Evolutionary conservation across 2,797 vertebrate genomes (phyloP).

Genomic region (Gobionotothen gibberifrons): DNA sequence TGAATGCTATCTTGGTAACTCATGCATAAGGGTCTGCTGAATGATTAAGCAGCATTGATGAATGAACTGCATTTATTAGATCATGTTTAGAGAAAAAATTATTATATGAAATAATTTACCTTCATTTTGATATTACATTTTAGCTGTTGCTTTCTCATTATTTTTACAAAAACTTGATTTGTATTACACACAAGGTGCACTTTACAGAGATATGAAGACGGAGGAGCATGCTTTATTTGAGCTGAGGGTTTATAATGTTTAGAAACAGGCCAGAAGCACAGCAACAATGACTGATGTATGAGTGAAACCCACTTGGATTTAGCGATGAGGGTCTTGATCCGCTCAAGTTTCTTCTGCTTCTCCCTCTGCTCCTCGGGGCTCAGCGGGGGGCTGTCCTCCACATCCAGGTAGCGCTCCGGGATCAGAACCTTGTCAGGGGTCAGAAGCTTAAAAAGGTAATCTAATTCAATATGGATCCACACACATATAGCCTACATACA

Average conservation of each 20-base stretch:
- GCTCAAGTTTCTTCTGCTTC: slow-evolving; percentile 95
- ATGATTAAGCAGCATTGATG: too few species aligned
- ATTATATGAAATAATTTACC: too few species aligned
- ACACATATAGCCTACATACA: not conserved
- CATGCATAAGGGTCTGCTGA: too few species aligned
- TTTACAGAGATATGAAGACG: not conserved
- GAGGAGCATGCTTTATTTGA: not conserved
- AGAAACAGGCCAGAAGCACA: not conserved
- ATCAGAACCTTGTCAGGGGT: slow-evolving; percentile 92
- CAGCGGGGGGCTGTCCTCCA: slow-evolving; percentile 87
- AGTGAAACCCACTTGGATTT: slow-evolving; percentile 90
- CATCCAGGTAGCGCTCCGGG: slow-evolving; percentile 90
- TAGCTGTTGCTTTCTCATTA: too few species aligned
- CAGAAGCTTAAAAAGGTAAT: slow-evolving; percentile 80
- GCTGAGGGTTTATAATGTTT: not conserved
- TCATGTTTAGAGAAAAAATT: too few species aligned
- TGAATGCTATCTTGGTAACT: too few species aligned
- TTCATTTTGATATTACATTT: too few species aligned
- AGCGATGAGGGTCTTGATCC: slow-evolving; percentile 96
- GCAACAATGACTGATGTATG: not conserved
- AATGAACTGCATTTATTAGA: too few species aligned
- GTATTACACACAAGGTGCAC: too few species aligned
- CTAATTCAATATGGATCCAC: not conserved
- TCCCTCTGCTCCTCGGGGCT: slow-evolving; percentile 94
- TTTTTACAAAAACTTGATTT: too few species aligned